A percentile compares a stretch with the other conserved stretches of the same genome.
These are phyloP conservation scores for Xestia rhomboidea DNA, from an alignment of 2,888 invertebrate genomes.

Conservation along the genomic window DNA sequence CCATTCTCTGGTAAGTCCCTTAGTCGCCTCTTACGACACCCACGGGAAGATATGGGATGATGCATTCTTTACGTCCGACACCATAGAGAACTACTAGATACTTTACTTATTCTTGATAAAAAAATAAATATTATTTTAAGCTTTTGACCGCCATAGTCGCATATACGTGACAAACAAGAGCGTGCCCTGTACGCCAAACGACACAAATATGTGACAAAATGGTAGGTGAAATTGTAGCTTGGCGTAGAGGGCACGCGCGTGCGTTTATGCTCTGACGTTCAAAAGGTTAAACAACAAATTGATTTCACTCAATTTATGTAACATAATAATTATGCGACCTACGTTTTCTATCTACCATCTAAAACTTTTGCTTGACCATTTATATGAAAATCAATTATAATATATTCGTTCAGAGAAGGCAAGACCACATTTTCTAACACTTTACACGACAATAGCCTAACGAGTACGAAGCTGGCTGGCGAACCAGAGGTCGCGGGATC, in stretches of 20 bases:
- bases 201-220: too few relatives aligned
- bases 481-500: slow-evolving; percentile 59
- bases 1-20: too few relatives aligned
- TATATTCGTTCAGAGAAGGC: slow-evolving; percentile 50
- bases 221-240: too few relatives aligned
- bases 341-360: slow-evolving; percentile 20
- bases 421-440: slow-evolving; percentile 64
- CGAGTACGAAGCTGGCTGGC: slow-evolving; percentile 39
- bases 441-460: slow-evolving; percentile 55
- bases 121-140: neutral
- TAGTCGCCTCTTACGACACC: too few relatives aligned
- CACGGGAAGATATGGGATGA: too few relatives aligned
- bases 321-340: slow-evolving; percentile 17
- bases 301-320: slow-evolving; percentile 12
- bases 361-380: slow-evolving; percentile 46
- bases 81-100: too few relatives aligned
- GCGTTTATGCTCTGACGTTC: too few relatives aligned
- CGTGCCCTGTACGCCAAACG: too few relatives aligned
- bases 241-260: too few relatives aligned
- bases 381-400: slow-evolving; percentile 59
- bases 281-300: neutral
- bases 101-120: slow-evolving; percentile 4
- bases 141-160: too few relatives aligned
- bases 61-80: too few relatives aligned
- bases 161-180: too few relatives aligned